Evolutionary conservation across 2,113 vertebrate species (phyloP), one percentile per base, ranked within the genome.

Genomic region (Zapornia atra): DNA sequence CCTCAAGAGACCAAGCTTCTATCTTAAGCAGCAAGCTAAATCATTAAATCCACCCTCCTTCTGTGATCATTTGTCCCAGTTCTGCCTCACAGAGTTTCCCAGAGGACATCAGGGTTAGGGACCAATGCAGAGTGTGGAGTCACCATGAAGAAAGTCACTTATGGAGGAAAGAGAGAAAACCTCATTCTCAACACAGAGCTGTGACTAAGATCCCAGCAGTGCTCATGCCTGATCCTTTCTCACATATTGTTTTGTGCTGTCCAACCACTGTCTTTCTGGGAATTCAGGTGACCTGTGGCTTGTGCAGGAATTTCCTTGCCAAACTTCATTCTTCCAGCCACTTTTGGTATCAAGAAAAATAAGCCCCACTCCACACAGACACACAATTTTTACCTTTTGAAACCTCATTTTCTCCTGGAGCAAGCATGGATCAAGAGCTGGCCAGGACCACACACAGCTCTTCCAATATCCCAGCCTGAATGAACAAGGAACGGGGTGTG

Each of bases 391-490:
- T 94, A 90, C 82, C 88, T 86, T 88, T 88, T 86, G 69, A 97
- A 96, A 96, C 54, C 68, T 96, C 85, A 90, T 15, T 79, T 96
- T 91, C 93, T 97, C 54, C 94, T 90, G 90, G 68, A 96, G 85
- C 71, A 95, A 86, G 42, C 5, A 2, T 22, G 63, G 59, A 93
- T 80, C 63, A 38, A 42, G 16, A 91, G 63, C 59, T 82, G 54
- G 82, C 90, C 92, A 94, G 93, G 96, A 96, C 94, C 94, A 96
- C 94, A 96, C 90, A 95, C 96, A 94, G 82, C 8, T 80, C 75
- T 80, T 85, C 78, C 82, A 82, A 86, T 65, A 90, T 64, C 59
- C 90, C 64, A 88, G 42, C 12, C 54, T 86, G 51, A 38, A 85
- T 6, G 90, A 92, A 66, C 40, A 82, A 92, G 90, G n/a, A n/a